Evolutionary conservation across 2,113 vertebrate genomes (phyloP), one percentile per base, ranked within the genome.

Genomic region (Sisor rabdophorus): DNA sequence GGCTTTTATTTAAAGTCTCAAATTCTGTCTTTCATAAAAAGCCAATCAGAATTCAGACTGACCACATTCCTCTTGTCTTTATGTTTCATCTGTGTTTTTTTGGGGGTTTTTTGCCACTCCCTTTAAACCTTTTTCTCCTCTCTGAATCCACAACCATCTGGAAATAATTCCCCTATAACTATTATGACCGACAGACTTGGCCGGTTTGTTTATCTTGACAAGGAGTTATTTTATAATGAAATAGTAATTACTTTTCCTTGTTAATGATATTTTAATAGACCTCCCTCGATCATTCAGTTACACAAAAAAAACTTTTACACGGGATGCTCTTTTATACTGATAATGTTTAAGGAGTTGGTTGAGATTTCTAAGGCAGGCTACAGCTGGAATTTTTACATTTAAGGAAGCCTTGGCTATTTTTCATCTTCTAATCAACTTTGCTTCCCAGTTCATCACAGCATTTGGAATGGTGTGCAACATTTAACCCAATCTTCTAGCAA

Each of bases 141-240:
- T 50, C 70, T 17, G 30, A 60, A 28, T 70, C 26, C 71, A 22
- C 44, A 48, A 69, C 53, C 81, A 83, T 85, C 80, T 85, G 84
- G 84, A 84, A 84, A 70, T 78, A 67, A 81, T 85, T 83, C 68
- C 72, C 59, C n/a, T n/a, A n/a, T 26, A 67, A 52, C 75, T 67
- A 70, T 77, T 80, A 79, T 68, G 12, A 78, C 80, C 71, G 75
- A 11, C 80, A 76, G 75, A 67, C 80, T 81, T 71, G 44, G 73
- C 60, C 69, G 70, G 70, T 84, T 75, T 74, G 75, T 83, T 83
- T 68, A 86, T 76, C 70, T 76, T 86, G 83, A 83, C 79, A 81
- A 83, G 56, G n/a, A 82, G 79, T 75, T 81, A 83, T 82, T 77
- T 59, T 54, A 60, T 76, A 79, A 78, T 70, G 77, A 79, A 68